Base-by-base conservation (phyloP, 2,113 vertebrate genomes). In the Silurus meridionalis region DNA sequence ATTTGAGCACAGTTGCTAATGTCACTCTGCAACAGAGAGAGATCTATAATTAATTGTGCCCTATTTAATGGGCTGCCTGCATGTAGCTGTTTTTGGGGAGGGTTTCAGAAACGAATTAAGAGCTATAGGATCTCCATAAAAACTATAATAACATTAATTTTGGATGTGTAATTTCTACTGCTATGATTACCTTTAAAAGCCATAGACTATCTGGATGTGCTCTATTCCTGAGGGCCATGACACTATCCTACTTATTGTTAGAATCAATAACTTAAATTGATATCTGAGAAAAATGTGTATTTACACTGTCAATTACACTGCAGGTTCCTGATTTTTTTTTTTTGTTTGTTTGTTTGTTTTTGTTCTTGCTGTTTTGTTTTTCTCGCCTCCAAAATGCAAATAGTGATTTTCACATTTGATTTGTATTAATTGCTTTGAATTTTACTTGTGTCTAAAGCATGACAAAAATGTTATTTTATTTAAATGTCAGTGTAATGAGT, bases 401-500 rank as follows among this genome's bases (percentile, higher is more conserved):
- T 61, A 63, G n/a, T 3, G n/a, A 66, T 66, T 25, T n/a, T 66
- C 23, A n/a, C 63, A 1, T 3, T 10, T 11, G 63, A 23, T 23
- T 64, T n/a, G 64, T 25, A 66, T 25, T 66, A 25, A 66, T 66
- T n/a, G 23, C n/a, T 66, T 66, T 1, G 63, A 5, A n/a, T 25
- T 66, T 9, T n/a, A 66, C 23, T 66, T 66, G 23, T n/a, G n/a
- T 66, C n/a, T 25, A 25, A 25, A n/a, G 3, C 6, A 3, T 66
- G 10, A 8, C 6, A 23, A 63, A 63, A 63, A 63, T 2, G 23
- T 21, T 23, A 23, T 23, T 66, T 66, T 66, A 37, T 37, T 37
- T 37, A 37, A 37, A 37, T 37, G 23, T 25, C 8, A 66, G 84
- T 85, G 77, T 77, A 82, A 77, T 85, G 83, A 82, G 17, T 37